Evolutionary conservation across 2,113 vertebrate species (phyloP), one percentile per base, ranked within the genome.

Genomic region (Cardinalis cardinalis): DNA sequence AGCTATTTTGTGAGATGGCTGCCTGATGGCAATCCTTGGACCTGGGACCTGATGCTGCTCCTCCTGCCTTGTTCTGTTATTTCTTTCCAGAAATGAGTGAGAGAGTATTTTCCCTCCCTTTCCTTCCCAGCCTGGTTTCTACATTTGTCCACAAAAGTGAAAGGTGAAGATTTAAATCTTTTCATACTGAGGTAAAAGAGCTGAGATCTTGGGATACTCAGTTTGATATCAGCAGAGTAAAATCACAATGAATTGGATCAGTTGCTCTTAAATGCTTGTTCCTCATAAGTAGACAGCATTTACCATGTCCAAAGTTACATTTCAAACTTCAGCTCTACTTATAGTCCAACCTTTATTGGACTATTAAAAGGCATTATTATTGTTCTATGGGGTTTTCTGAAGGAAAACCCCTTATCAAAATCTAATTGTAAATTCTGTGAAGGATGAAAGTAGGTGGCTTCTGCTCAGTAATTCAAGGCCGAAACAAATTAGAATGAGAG

Each of bases 71-170:
- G 18, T 24, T 76, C 36, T 8, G 2, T 13, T 69, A 43, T 20
- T 32, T 20, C 3, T 64, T 84, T 60, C 36, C 20, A 77, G 36
- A 77, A 77, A 65, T 16, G 7, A 51, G 3, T 26, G 19, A 61
- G 19, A 34, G 5, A 23, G 3, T 14, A 52, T 65, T 23, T 19
- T 4, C 7, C 7, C 5, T 52, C 13, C 2, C 1, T 12, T 36
- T 76, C 32, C 18, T 77, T 15, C 8, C 26, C 41, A 64, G 4
- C 3, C 6, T 1, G 0, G 7, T 81, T 84, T 70, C 41, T 70
- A 29, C 10, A 18, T 38, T 74, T 60, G 7, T 56, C 7, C 25
- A 38, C 12, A 36, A 48, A 77, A 85, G 3, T 58, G 13, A 65
- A 43, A 56, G 3, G 4, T 10, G 12, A 88, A 44, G 14, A 53